Evolutionary conservation across 2,888 invertebrate species (phyloP).

Genomic region (Acrocyrtus sp.): DNA sequence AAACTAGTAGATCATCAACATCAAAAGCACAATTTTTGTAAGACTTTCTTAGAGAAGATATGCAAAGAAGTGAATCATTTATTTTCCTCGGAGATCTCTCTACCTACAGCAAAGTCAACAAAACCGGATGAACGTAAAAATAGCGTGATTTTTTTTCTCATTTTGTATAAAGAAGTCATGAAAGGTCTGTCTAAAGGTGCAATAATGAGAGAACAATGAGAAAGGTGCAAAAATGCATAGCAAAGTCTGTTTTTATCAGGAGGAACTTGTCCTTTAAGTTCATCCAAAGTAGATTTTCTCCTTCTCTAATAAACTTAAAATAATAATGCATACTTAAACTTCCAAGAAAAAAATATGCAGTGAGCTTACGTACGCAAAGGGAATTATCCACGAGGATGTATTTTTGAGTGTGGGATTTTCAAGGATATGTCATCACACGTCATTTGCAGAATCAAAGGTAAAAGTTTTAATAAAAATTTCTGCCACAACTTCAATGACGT

Average conservation of each 20-base stretch:
- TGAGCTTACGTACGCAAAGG: no score
- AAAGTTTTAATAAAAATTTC: slow-evolving; percentile 19
- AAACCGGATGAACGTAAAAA: slow-evolving; percentile 29
- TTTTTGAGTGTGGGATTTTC: slow-evolving; percentile 33
- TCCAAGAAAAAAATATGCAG: slow-evolving; percentile 9
- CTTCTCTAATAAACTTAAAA: neutral
- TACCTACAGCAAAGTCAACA: neutral
- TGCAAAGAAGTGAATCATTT: neutral
- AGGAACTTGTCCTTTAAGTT: no score
- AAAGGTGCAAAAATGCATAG: neutral
- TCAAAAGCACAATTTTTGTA: neutral
- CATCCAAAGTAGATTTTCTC: neutral
- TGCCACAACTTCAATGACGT: slow-evolving; percentile 19
- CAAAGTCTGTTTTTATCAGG: no score
- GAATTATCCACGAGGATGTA: no score
- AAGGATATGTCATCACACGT: slow-evolving; percentile 37
- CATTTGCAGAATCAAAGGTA: slow-evolving; percentile 20
- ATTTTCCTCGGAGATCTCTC: neutral
- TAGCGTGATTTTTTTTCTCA: neutral
- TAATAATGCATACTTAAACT: no score
- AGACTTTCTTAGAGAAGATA: neutral
- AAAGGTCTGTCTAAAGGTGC: neutral
- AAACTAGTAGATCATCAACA: no score
- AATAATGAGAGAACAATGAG: neutral
- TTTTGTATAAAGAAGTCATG: neutral